Conservation (phyloP, 1,140 invertebrate species). For the Lutraria rhynchaena region DNA sequence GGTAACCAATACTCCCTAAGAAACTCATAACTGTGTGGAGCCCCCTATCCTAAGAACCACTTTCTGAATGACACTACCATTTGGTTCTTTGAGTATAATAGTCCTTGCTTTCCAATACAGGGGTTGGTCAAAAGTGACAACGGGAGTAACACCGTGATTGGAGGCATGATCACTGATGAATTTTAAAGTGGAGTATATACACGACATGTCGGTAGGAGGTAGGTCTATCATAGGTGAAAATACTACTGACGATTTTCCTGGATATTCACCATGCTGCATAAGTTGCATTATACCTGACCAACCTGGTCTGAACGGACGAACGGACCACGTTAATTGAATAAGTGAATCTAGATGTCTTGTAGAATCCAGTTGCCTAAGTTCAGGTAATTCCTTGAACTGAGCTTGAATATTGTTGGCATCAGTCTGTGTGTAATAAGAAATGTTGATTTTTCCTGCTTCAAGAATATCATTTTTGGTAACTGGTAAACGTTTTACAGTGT, state of each 20-base stretch:
- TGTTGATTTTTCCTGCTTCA: too few species aligned
- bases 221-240: slow-evolving; percentile 73
- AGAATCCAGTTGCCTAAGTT: too few species aligned
- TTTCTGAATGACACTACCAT: slow-evolving; percentile 41
- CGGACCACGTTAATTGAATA: too few species aligned
- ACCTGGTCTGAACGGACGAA: too few species aligned
- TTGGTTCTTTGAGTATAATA: slow-evolving; percentile 56
- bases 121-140: slow-evolving; percentile 72
- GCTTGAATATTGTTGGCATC: too few species aligned
- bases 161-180: slow-evolving; percentile 62
- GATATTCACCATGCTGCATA: neutral
- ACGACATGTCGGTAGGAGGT: slow-evolving; percentile 66
- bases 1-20: slow-evolving; percentile 63
- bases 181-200: slow-evolving; percentile 69
- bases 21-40: slow-evolving; percentile 68
- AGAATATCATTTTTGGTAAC: too few species aligned
- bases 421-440: too few species aligned
- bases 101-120: slow-evolving; percentile 68
- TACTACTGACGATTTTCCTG: slow-evolving; percentile 29
- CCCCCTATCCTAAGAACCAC: slow-evolving; percentile 58
- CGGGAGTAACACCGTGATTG: slow-evolving; percentile 51
- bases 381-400: too few species aligned
- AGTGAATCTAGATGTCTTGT: too few species aligned
- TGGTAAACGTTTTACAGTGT: too few species aligned
- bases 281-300: slow-evolving; percentile 28